phyloP scores from a whole-genome alignment of 64 coral and sea anemone species.

The Montipora foliosa region DNA sequence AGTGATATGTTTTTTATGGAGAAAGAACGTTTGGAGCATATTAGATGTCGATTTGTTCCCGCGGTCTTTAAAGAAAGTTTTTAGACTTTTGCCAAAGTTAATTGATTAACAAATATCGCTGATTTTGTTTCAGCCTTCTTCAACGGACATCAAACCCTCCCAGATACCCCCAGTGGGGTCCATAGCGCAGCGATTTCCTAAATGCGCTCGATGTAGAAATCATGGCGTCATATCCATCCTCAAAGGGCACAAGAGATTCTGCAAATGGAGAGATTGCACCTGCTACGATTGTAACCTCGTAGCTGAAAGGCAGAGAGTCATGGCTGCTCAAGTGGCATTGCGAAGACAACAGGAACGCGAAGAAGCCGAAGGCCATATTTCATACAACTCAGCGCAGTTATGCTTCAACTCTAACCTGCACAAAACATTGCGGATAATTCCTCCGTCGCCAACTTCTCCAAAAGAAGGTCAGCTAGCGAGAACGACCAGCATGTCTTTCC shows the following conservation, averaged over 20 bases:
- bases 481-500: slow-evolving; percentile 18
- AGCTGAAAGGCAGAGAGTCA: slow-evolving; percentile 80
- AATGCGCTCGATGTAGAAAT: slow-evolving; percentile 78
- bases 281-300: slow-evolving; percentile 81
- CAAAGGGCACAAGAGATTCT: slow-evolving; percentile 87
- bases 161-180: neutral
- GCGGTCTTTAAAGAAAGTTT: too few relatives aligned
- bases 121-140: neutral
- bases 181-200: slow-evolving; percentile 73
- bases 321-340: slow-evolving; percentile 85
- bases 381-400: neutral
- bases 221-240: slow-evolving; percentile 83
- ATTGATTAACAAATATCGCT: neutral
- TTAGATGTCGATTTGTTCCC: too few relatives aligned
- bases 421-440: too few relatives aligned
- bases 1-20: neutral
- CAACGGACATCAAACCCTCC: too few relatives aligned
- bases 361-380: neutral
- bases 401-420: too few relatives aligned
- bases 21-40: too few relatives aligned
- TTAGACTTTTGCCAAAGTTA: too few relatives aligned
- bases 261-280: slow-evolving; percentile 84
- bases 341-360: slow-evolving; percentile 82
- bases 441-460: too few relatives aligned
- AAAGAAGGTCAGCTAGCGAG: neutral